Base-by-base conservation (phyloP, 2,888 invertebrate genomes). In the Ischnura elegans region DNA sequence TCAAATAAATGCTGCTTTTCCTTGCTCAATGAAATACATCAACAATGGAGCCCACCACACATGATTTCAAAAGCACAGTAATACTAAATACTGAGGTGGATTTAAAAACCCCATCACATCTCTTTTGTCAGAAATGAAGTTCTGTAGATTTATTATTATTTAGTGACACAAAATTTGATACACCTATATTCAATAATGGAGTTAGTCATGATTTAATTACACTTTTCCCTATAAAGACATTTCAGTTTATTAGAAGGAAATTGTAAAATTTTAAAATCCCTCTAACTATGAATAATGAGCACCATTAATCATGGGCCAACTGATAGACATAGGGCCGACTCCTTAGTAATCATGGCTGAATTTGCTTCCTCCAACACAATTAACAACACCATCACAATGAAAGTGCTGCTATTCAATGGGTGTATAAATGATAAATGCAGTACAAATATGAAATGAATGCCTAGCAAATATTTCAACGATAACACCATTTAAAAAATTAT, bases 341-440 rank as follows among this genome's bases (percentile, higher is more conserved):
- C 76, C 76, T 76, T 36, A 76, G 10, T 76, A 36, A 36, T n/a
- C 61, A 61, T 61, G 61, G n/a, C n/a, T 61, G 19, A 76, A 76
- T 76, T 76, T 25, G 36, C 36, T 29, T 25, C 21, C 61, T 76
- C n/a, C 76, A 76, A 36, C 76, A 36, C 76, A 76, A 36, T 6
- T 47, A 47, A 76, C 36, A 36, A 76, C 36, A 29, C 13, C 76
- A 76, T 76, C 36, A 29, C 76, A 36, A 76, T n/a, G 16, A 36
- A 13, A 76, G 36, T 76, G 36, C 76, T 36, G 36, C 16, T 36
- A 76, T 76, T 29, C 8, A 76, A 66, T 42, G 25, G 36, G 76
- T 36, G 36, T 55, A 90, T 90, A 90, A 90, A 90, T 90, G 90
- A 90, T 90, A 90, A 90, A 90, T 90, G 90, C 90, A 90, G 29